Percentiles rank a stretch among this genome's conserved stretches.
phyloP scores from a whole-genome alignment of 2,113 vertebrate genomes.

The Camarhynchus parvulus region DNA sequence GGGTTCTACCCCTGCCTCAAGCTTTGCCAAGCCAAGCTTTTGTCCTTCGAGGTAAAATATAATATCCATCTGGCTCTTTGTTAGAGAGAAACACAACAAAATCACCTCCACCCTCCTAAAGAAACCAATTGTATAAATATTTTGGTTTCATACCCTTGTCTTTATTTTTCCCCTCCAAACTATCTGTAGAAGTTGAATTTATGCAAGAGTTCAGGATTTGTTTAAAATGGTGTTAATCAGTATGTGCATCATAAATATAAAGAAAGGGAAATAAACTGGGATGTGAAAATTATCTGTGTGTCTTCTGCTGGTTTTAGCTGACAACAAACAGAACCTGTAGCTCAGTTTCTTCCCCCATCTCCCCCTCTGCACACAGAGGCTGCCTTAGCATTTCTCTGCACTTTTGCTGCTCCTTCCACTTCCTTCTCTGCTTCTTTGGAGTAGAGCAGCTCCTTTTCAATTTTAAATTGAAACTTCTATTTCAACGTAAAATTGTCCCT shows the following conservation, averaged over 20 bases:
- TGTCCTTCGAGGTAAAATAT: not conserved
- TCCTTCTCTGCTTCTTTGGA: conserved; percentile 8
- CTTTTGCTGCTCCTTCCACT: conserved; percentile 14
- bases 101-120: not conserved
- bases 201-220: not conserved
- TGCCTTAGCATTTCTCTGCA: not conserved
- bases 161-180: not conserved
- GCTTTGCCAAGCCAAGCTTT: not conserved
- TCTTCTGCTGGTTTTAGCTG: not conserved
- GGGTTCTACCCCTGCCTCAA: not conserved
- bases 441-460: not conserved
- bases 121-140: not conserved
- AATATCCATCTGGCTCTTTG: not conserved
- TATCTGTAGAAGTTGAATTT: not conserved
- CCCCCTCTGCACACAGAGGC: not conserved
- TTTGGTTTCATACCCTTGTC: not conserved
- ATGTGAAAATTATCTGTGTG: not conserved
- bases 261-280: conserved; percentile 27
- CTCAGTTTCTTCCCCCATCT: not conserved
- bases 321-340: conserved; percentile 41
- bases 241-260: not conserved
- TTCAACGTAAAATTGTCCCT: not conserved
- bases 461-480: not conserved
- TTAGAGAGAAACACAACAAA: not conserved
- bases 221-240: not conserved